Evolutionary conservation across 1,140 invertebrate species (phyloP), one percentile per base, ranked within the genome.

Genomic region (Apis cerana): DNA sequence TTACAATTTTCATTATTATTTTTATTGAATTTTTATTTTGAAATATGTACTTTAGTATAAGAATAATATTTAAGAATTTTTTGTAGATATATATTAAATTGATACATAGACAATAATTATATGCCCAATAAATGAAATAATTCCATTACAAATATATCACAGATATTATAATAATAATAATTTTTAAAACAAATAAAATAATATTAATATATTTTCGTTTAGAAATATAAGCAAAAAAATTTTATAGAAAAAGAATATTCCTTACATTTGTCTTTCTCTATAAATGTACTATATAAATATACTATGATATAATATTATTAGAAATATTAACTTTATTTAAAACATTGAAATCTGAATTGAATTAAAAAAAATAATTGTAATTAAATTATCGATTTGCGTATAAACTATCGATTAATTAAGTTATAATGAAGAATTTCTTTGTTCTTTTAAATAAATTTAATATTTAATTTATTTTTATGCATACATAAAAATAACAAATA

Each of bases 41-140:
- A 11, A 21, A 67, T 11, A 58, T 10, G 9, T 75, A 13, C 33
- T 8, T 2, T 56, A 65, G 1, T 50, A 17, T 33, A 82, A 33
- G 9, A n/a, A 50, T 61, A 59, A 71, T 78, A 67, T 70, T 58
- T 75, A 52, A 54, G 50, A 58, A 75, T 65, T 27, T 83, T 88
- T 84, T 88, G 74, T 89, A 88, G 80, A 68, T 15, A 15, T 43
- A 74, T n/a, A 72, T 82, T 79, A 77, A 33, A 85, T 64, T 86
- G 75, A 83, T 58, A 72, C 21, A 89, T 87, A 88, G 90, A 91
- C 90, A 91, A 91, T 91, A 91, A 90, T 84, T 84, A 88, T 78
- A 89, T 71, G 78, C 77, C 82, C 80, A 82, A 65, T 79, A 68
- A 33, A 43, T 89, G 84, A 61, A 69, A 85, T 48, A 50, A 54